phyloP scores from a whole-genome alignment of 2,113 vertebrate species.

The Pachyramphus minor region DNA sequence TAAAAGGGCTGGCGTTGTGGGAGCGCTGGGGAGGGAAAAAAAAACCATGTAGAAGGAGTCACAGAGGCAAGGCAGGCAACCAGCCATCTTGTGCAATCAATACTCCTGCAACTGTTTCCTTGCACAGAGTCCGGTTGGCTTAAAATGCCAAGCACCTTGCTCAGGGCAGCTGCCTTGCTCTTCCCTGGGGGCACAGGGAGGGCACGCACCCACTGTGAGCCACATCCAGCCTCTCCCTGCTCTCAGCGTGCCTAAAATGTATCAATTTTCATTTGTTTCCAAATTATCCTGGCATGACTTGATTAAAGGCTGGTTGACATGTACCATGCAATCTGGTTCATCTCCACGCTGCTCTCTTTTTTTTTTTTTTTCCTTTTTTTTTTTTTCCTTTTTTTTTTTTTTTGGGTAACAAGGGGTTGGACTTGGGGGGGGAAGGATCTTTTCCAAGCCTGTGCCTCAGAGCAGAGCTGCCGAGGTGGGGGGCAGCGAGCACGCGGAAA shows the following conservation, averaged over 20 bases:
- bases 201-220: background rate
- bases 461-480: background rate
- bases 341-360: background rate
- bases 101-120: background rate
- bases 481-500: fast-evolving
- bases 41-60: background rate
- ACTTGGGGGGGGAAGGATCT: background rate
- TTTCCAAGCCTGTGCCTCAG: background rate
- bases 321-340: background rate
- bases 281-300: background rate
- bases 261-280: slow-evolving; percentile 12
- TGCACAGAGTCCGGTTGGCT: background rate
- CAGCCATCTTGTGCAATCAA: slow-evolving; percentile 17
- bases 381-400: background rate
- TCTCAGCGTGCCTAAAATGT: background rate
- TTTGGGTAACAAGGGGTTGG: background rate
- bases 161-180: background rate
- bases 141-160: background rate
- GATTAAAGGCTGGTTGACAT: background rate
- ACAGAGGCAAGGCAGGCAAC: background rate
- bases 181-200: background rate
- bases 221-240: background rate
- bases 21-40: background rate
- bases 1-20: slow-evolving; percentile 26
- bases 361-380: background rate